Percentiles rank a stretch among this genome's conserved stretches.
phyloP scores from a whole-genome alignment of 2,888 invertebrate genomes.

The Uropetala carovei region DNA sequence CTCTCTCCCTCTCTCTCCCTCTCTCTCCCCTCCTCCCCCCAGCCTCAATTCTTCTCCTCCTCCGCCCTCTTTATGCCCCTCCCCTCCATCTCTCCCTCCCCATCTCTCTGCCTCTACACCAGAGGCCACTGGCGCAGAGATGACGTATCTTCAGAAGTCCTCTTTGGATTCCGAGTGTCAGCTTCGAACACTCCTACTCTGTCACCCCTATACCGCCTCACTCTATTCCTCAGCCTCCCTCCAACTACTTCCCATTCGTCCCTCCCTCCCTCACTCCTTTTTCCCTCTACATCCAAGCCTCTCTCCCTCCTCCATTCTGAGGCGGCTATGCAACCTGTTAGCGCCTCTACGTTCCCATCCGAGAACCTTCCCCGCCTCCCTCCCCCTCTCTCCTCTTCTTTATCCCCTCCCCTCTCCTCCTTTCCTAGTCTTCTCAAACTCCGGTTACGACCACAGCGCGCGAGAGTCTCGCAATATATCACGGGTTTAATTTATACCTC shows the following conservation, averaged over 20 bases:
- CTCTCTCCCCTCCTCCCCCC: background rate
- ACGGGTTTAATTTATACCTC: constrained; percentile 40
- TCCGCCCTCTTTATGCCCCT: too few species aligned
- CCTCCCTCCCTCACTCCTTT: background rate
- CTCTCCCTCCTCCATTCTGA: constrained; percentile 56
- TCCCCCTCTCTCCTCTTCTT: constrained; percentile 19
- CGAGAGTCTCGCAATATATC: constrained; percentile 6
- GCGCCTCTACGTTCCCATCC: constrained; percentile 68
- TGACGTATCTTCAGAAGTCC: constrained; percentile 18
- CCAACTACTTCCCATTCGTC: background rate
- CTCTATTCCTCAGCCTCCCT: background rate
- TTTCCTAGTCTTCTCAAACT: background rate
- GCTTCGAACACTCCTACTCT: background rate
- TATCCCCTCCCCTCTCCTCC: background rate
- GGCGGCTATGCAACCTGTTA: constrained; percentile 59
- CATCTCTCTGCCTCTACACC: background rate
- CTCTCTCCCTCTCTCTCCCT: background rate
- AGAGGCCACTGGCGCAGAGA: background rate
- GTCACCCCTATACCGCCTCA: background rate
- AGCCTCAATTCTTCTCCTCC: too few species aligned
- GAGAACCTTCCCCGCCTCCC: constrained; percentile 69
- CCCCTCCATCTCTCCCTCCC: background rate
- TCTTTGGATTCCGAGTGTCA: background rate
- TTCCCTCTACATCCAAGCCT: background rate
- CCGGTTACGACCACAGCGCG: background rate